These are phyloP conservation scores for Mormyrus hasselquistii DNA, from an alignment of 2,797 vertebrate genomes.

Conservation along the genomic window DNA sequence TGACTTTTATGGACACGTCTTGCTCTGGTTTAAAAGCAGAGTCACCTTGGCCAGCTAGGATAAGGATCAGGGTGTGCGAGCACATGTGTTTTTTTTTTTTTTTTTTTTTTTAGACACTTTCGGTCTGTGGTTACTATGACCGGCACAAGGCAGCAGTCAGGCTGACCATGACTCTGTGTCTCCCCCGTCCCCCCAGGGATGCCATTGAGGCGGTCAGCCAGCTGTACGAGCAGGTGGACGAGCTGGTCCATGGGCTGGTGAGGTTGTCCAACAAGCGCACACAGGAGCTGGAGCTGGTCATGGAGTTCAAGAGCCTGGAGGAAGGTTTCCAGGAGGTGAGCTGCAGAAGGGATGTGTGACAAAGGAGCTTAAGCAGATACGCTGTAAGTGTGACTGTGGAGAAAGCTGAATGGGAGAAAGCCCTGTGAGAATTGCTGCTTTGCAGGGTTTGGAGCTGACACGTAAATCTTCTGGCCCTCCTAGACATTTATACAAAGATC, in stretches of 20 bases:
- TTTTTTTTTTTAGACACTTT: not conserved
- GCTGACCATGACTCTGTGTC: constrained; percentile 2
- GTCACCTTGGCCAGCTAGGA: not conserved
- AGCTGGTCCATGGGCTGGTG: constrained; percentile 80
- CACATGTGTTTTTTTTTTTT: not conserved
- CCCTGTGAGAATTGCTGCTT: not conserved
- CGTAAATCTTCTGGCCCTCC: not conserved
- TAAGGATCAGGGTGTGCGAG: not conserved
- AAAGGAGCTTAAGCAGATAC: not conserved
- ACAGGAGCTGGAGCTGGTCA: constrained; percentile 70
- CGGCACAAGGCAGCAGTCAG: not conserved
- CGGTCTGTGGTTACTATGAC: not conserved
- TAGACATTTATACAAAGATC: not conserved
- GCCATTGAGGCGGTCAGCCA: constrained; percentile 58
- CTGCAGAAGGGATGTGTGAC: not conserved
- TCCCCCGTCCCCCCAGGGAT: constrained; percentile 51
- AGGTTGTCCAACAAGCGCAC: constrained; percentile 75
- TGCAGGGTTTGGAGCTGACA: not conserved
- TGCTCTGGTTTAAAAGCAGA: not conserved
- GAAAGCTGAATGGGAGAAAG: not conserved
- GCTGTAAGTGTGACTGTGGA: not conserved
- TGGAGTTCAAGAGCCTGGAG: constrained; percentile 69
- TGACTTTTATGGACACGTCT: not conserved
- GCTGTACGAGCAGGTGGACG: constrained; percentile 79
- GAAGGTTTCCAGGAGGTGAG: constrained; percentile 70